Evolutionary conservation across 2,888 invertebrate species (phyloP).

Genomic region (Aethes cnicana): DNA sequence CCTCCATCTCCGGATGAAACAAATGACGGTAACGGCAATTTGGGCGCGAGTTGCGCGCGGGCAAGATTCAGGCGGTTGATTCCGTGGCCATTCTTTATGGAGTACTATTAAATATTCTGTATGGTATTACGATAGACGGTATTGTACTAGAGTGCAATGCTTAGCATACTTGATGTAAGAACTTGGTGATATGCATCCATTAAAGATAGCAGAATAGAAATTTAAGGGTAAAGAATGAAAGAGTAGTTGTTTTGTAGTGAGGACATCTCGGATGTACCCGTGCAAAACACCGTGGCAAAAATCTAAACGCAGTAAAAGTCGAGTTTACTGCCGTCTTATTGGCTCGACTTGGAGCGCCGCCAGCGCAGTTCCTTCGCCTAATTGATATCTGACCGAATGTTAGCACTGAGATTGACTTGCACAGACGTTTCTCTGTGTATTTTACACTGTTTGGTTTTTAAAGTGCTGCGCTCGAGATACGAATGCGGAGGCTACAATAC

Average conservation of each 20-base stretch:
- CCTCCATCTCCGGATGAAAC: no score
- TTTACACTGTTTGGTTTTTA: slow-evolving; percentile 18
- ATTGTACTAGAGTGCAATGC: no score
- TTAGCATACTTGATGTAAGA: no score
- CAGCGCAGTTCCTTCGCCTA: slow-evolving; percentile 64
- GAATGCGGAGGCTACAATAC: not conserved
- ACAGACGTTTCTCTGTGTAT: slow-evolving; percentile 36
- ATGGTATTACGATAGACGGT: no score
- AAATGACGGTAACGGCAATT: no score
- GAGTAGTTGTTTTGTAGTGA: slow-evolving; percentile 32
- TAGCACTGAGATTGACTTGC: slow-evolving; percentile 45
- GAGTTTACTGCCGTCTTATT: slow-evolving; percentile 73
- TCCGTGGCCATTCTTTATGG: no score
- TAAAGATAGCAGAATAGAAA: not conserved
- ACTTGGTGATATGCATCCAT: no score
- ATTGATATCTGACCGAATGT: slow-evolving; percentile 74
- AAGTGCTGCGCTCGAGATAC: slow-evolving; percentile 5
- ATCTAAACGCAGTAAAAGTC: slow-evolving; percentile 73
- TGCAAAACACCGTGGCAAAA: slow-evolving; percentile 54
- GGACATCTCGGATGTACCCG: slow-evolving; percentile 55
- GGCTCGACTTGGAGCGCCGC: slow-evolving; percentile 66
- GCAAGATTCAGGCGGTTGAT: no score
- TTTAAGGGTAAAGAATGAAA: not conserved
- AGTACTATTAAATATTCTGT: no score
- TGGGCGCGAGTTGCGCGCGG: no score